These are phyloP conservation scores for Lysandra bellargus DNA, from an alignment of 2,888 invertebrate species.

Conservation along the genomic window DNA sequence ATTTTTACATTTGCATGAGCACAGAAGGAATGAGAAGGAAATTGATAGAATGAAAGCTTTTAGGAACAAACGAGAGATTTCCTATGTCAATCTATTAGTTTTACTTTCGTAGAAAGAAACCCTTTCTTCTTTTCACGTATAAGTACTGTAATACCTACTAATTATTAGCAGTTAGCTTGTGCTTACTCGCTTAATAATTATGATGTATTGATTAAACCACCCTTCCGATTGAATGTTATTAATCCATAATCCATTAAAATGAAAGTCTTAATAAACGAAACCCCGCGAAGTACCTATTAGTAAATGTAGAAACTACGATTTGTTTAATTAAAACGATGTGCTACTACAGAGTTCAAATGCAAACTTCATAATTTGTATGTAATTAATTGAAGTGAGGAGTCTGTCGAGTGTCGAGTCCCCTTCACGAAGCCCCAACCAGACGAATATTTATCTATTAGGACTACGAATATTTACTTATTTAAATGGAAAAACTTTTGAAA, in stretches of 20 bases:
- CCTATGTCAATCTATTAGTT: too few species aligned
- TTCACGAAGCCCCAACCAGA: slow-evolving; percentile 3
- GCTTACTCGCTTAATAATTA: too few species aligned
- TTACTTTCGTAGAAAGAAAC: too few species aligned
- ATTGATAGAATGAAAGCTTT: too few species aligned
- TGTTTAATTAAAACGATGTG: slow-evolving; percentile 26
- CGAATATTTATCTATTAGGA: slow-evolving; percentile 17
- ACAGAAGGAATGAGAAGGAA: too few species aligned
- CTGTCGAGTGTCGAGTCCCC: slow-evolving; percentile 7
- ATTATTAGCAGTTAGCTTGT: too few species aligned
- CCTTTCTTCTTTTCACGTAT: too few species aligned
- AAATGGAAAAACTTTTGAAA: background rate
- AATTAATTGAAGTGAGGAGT: slow-evolving; percentile 29
- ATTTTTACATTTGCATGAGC: too few species aligned
- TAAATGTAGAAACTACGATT: background rate
- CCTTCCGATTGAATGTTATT: background rate
- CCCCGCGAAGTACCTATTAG: background rate
- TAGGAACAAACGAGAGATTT: too few species aligned
- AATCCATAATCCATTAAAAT: background rate
- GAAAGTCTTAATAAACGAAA: background rate
- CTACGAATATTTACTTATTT: slow-evolving; percentile 5
- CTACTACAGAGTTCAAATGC: slow-evolving; percentile 29
- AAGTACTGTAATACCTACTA: too few species aligned
- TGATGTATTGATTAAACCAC: too few species aligned
- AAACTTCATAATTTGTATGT: slow-evolving; percentile 30